phyloP scores from a whole-genome alignment of 2,888 invertebrate genomes.

The Synergus gifuensis region DNA sequence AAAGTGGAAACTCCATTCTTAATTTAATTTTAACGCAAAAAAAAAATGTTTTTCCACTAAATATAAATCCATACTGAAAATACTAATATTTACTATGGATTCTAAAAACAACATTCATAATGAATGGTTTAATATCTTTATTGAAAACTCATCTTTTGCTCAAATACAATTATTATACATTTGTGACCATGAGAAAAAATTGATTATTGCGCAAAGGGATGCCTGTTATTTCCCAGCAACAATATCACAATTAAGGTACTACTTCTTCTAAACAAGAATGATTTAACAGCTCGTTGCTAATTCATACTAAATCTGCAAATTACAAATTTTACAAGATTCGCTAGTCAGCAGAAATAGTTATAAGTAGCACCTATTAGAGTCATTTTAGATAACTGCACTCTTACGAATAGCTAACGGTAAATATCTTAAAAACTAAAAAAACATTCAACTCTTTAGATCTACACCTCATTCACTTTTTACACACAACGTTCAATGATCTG shows the following conservation, averaged over 20 bases:
- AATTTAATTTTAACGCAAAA: too few species aligned
- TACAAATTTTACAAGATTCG: background rate
- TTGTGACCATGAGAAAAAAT: background rate
- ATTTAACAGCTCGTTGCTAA: too few species aligned
- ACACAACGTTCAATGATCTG: background rate
- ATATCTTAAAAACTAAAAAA: conserved; percentile 23
- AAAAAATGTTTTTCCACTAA: too few species aligned
- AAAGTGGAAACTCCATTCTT: too few species aligned
- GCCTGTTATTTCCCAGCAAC: background rate
- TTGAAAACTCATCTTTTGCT: conserved; percentile 2
- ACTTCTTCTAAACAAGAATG: too few species aligned
- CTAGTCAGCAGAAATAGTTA: background rate
- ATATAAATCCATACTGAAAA: background rate
- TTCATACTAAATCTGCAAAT: too few species aligned
- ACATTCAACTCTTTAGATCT: conserved; percentile 3
- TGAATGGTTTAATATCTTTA: conserved; percentile 22
- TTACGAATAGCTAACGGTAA: background rate
- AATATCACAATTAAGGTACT: background rate
- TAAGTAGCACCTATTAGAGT: background rate
- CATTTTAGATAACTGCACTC: background rate
- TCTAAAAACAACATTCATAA: conserved; percentile 14
- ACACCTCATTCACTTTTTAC: conserved; percentile 10
- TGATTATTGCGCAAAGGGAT: background rate
- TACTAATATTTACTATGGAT: background rate
- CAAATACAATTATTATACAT: conserved; percentile 16